phyloP scores from a whole-genome alignment of 1,140 invertebrate genomes.

The Caerostris extrusa region DNA sequence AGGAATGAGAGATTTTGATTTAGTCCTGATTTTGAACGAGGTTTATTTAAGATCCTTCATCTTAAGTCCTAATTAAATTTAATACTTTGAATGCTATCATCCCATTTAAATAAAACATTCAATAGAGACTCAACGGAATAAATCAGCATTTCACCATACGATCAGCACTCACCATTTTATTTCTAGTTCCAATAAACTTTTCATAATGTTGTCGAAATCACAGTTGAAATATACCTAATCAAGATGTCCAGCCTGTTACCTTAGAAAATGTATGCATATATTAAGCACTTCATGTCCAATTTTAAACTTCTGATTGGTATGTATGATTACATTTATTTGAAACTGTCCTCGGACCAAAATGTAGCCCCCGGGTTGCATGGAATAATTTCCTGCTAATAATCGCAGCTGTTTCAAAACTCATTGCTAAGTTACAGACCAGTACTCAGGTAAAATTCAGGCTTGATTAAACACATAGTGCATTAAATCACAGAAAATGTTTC shows the following conservation, averaged over 20 bases:
- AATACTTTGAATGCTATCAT: too few relatives aligned
- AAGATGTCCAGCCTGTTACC: background rate
- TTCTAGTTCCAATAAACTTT: too few relatives aligned
- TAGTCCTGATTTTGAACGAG: too few relatives aligned
- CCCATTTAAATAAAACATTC: too few relatives aligned
- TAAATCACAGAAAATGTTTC: background rate
- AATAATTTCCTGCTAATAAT: background rate
- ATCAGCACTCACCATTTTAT: too few relatives aligned
- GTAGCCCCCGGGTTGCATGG: background rate
- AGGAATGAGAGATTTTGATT: too few relatives aligned
- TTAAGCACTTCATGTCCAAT: background rate
- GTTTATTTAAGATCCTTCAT: too few relatives aligned
- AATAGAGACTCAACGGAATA: too few relatives aligned
- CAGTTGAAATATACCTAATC: background rate
- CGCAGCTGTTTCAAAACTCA: background rate
- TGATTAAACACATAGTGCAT: background rate
- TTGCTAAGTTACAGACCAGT: background rate
- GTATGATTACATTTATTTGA: background rate
- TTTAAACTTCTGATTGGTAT: background rate
- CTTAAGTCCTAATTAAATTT: too few relatives aligned
- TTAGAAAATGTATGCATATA: background rate
- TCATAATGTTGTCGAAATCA: too few relatives aligned
- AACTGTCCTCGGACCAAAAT: background rate
- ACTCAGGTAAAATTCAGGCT: background rate
- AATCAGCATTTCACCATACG: too few relatives aligned